These are phyloP conservation scores for Cydia pomonella DNA, from an alignment of 1,140 invertebrate genomes.

Conservation along the genomic window DNA sequence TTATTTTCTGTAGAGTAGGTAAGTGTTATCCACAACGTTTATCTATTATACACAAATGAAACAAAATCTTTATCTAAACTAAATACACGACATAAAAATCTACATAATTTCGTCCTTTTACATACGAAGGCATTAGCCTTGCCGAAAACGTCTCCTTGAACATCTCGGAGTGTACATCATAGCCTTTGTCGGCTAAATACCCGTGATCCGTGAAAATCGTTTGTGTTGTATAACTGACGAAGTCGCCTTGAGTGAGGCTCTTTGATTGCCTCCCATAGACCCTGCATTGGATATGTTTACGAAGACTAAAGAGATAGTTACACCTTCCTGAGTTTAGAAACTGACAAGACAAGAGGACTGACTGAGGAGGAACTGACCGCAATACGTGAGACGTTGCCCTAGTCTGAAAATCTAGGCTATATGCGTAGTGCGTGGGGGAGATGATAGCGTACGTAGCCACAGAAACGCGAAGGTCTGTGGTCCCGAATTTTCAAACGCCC, in stretches of 20 bases:
- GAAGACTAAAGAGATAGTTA: too few species aligned
- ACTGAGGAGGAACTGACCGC: too few species aligned
- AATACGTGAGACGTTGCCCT: too few species aligned
- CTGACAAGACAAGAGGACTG: too few species aligned
- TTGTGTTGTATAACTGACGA: slow-evolving; percentile 57
- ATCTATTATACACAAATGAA: not conserved
- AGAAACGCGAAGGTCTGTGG: not conserved
- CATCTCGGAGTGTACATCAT: slow-evolving; percentile 43
- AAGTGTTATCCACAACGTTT: not conserved
- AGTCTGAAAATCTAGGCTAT: not conserved
- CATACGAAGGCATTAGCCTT: slow-evolving; percentile 47
- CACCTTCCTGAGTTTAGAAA: too few species aligned
- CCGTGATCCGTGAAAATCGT: slow-evolving; percentile 67
- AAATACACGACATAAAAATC: slow-evolving; percentile 17
- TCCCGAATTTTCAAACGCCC: not conserved
- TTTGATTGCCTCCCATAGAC: not conserved
- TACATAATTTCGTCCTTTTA: slow-evolving; percentile 16
- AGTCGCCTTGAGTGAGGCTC: slow-evolving; percentile 56
- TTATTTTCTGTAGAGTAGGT: too few species aligned
- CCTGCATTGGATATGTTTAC: not conserved
- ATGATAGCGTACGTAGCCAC: too few species aligned
- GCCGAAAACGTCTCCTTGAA: slow-evolving; percentile 52
- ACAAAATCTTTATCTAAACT: not conserved
- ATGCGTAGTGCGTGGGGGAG: too few species aligned
- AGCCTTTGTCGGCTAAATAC: slow-evolving; percentile 62